Percentiles rank a stretch among this genome's conserved stretches.
These are phyloP conservation scores for Drosophila bocqueti DNA, from an alignment of 1,140 invertebrate genomes.

Conservation along the genomic window DNA sequence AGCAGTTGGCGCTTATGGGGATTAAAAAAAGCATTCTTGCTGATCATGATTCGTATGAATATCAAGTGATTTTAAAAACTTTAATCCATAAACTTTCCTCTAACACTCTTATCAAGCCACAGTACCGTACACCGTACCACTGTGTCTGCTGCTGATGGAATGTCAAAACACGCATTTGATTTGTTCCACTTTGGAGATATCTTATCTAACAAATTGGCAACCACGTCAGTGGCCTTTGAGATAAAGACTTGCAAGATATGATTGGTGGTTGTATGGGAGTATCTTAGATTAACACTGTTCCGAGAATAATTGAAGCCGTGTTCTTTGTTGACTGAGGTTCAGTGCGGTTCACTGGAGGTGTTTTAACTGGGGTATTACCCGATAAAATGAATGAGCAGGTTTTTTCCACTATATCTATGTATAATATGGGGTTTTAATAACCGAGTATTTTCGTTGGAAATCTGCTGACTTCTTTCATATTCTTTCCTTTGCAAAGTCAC, in stretches of 20 bases:
- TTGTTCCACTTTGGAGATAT: not conserved
- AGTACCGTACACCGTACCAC: not conserved
- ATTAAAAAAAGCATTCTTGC: not conserved
- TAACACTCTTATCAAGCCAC: not conserved
- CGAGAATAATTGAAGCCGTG: not conserved
- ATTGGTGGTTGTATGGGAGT: not conserved
- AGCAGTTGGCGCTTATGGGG: not conserved
- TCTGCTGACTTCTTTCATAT: not conserved
- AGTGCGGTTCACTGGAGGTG: not conserved
- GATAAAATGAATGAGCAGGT: not conserved
- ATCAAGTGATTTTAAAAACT: not conserved
- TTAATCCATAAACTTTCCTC: slow-evolving; percentile 7
- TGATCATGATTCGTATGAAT: slow-evolving; percentile 1
- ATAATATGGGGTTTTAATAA: no score
- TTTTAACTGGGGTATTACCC: not conserved
- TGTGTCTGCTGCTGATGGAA: not conserved
- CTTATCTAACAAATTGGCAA: slow-evolving; percentile 29
- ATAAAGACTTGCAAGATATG: not conserved
- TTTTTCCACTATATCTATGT: not conserved
- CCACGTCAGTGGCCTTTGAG: not conserved
- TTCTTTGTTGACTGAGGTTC: slow-evolving; percentile 3
- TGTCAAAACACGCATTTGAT: slow-evolving; percentile 9
- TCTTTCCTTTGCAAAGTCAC: not conserved
- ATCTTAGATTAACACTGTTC: not conserved
- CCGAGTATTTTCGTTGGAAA: no score